These are phyloP conservation scores for Cephus sareptanus DNA, from an alignment of 2,888 invertebrate genomes.

Conservation along the genomic window DNA sequence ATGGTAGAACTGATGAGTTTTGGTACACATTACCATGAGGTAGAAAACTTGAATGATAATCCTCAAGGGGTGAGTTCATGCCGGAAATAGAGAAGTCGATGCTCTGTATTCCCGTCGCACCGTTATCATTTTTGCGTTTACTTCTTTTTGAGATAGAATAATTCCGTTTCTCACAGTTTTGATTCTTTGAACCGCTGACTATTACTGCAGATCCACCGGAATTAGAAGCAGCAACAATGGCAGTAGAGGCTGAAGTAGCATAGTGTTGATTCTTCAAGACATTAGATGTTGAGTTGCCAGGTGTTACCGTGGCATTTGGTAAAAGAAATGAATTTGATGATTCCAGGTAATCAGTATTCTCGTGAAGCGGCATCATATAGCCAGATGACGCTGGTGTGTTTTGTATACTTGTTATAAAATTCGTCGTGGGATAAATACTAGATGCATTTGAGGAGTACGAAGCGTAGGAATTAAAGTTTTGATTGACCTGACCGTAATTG, in stretches of 20 bases:
- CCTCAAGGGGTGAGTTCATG: slow-evolving; percentile 57
- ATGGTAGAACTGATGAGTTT: slow-evolving; percentile 26
- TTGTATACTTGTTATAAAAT: slow-evolving; percentile 61
- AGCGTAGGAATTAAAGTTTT: slow-evolving; percentile 50
- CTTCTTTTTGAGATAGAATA: slow-evolving; percentile 56
- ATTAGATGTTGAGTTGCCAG: slow-evolving; percentile 24
- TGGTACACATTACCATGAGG: slow-evolving; percentile 52
- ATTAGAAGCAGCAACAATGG: slow-evolving; percentile 31
- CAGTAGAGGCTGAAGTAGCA: slow-evolving; percentile 24
- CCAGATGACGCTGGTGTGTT: slow-evolving; percentile 51
- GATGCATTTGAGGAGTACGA: slow-evolving; percentile 54
- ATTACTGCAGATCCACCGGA: slow-evolving; percentile 26
- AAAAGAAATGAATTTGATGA: slow-evolving; percentile 55
- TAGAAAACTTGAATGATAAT: slow-evolving; percentile 42
- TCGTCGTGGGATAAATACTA: slow-evolving; percentile 60
- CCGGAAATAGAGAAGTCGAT: slow-evolving; percentile 58
- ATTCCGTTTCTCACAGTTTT: slow-evolving; percentile 58
- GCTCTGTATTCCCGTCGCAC: slow-evolving; percentile 47
- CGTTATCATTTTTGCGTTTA: slow-evolving; percentile 52
- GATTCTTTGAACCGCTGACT: slow-evolving; percentile 46
- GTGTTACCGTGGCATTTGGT: slow-evolving; percentile 47
- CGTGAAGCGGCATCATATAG: slow-evolving; percentile 63
- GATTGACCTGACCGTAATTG: slow-evolving; percentile 61
- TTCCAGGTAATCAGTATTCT: slow-evolving; percentile 59
- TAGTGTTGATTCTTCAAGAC: slow-evolving; percentile 32